Evolutionary conservation across 2,797 vertebrate species (phyloP).

Genomic region (Mormyrops boulengeri): DNA sequence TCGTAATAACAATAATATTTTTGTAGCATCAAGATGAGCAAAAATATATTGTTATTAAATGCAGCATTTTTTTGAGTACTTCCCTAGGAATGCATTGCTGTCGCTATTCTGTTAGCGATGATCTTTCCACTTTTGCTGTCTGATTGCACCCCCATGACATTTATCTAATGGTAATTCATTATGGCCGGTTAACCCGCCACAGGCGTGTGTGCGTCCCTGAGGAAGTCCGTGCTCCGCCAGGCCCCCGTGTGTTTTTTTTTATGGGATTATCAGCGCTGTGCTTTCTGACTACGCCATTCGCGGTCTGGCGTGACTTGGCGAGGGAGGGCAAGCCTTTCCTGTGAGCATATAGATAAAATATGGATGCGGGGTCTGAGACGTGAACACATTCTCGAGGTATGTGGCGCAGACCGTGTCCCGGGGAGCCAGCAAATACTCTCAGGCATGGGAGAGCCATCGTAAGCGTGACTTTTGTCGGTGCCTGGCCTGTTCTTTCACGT

Average conservation of each 20-base stretch:
- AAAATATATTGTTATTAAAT: neutral
- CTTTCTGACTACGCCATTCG: constrained; percentile 26
- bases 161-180: constrained; percentile 44
- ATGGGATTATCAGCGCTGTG: constrained; percentile 38
- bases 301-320: neutral
- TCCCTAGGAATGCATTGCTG: neutral
- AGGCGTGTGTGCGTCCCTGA: constrained; percentile 42
- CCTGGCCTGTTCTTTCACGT: neutral
- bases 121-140: constrained; percentile 19
- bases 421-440: constrained; percentile 21
- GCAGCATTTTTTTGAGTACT: neutral
- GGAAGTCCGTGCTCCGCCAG: constrained; percentile 30
- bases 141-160: constrained; percentile 35
- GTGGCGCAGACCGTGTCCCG: constrained; percentile 32
- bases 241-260: constrained; percentile 36
- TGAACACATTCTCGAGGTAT: constrained; percentile 65
- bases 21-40: neutral
- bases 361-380: constrained; percentile 44
- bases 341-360: constrained; percentile 31
- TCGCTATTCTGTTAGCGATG: neutral
- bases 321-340: neutral
- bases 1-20: neutral
- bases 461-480: neutral
- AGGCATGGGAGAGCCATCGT: neutral
- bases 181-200: constrained; percentile 30